Evolutionary conservation across 2,113 vertebrate species (phyloP), one percentile per base, ranked within the genome.

Genomic region (Cairina moschata): DNA sequence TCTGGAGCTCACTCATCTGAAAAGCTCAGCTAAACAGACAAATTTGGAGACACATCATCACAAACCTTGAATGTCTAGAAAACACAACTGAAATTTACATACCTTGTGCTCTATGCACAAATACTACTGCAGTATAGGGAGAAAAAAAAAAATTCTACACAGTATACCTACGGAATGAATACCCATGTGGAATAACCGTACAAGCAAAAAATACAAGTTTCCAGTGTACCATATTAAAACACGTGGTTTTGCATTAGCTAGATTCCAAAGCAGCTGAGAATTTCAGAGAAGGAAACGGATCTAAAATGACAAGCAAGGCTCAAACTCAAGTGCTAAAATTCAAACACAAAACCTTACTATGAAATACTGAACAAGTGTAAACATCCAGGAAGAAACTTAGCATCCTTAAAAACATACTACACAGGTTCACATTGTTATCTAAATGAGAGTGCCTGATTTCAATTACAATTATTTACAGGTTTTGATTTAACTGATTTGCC

Each of bases 401-500:
- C 44, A 48, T 40, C 28, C 36, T 55, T 81, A 44, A 73, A 86
- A 87, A n/a, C 32, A 79, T 79, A 67, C 44, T 79, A 52, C 3
- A 4, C 46, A 67, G 5, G 48, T 52, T 85, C 26, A 16, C 44
- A 81, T 5, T 2, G 1, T 32, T 48, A 85, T n/a, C 23, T 68
- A 87, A 94, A 83, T 58, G 17, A 79, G 18, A 86, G 29, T 5
- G 7, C 16, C 32, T 83, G 34, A 78, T 71, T 77, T 74, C 55
- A 81, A 11, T 63, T 55, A 78, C 20, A 2, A 22, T 66, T 88
- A 78, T 60, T 83, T 29, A 46, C 17, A 86, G 28, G 16, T 36
- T 91, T 90, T 77, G 42, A 74, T 71, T 66, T 81, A 71, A 91
- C 9, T 68, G 17, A 65, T 52, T 36, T 92, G 77, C 69, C 52